Percentiles rank a stretch among this genome's conserved stretches.
Evolutionary conservation across 2,113 vertebrate genomes (phyloP).

Genomic region (Columba janthina): DNA sequence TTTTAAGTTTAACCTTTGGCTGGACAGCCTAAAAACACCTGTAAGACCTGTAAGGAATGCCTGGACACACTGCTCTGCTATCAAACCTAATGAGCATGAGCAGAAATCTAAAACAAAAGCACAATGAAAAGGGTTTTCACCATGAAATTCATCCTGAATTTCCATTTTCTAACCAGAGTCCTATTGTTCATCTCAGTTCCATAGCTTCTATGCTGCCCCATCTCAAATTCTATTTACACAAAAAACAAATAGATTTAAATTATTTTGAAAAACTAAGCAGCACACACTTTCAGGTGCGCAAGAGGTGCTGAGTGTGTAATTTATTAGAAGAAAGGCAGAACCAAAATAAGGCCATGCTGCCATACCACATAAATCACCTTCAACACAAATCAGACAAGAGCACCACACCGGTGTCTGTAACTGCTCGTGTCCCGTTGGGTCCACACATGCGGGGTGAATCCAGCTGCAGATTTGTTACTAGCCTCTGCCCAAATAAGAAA

Average conservation of each 20-base stretch:
- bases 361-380: background rate
- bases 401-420: accelerated
- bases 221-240: background rate
- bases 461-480: background rate
- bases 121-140: background rate
- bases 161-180: background rate
- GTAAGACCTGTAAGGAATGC: background rate
- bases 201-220: background rate
- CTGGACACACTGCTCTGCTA: background rate
- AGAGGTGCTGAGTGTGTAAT: background rate
- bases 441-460: background rate
- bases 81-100: background rate
- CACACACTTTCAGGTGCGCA: background rate
- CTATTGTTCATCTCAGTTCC: background rate
- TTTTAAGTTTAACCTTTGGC: background rate
- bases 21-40: background rate
- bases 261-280: background rate
- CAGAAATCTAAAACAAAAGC: background rate
- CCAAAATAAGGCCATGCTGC: background rate
- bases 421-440: background rate
- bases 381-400: background rate
- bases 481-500: background rate
- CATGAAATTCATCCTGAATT: background rate
- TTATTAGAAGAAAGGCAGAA: background rate
- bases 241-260: background rate